Percentiles rank a stretch among this genome's conserved stretches.
Conservation (phyloP, 2,113 vertebrate species). For the Noctilio leporinus region DNA sequence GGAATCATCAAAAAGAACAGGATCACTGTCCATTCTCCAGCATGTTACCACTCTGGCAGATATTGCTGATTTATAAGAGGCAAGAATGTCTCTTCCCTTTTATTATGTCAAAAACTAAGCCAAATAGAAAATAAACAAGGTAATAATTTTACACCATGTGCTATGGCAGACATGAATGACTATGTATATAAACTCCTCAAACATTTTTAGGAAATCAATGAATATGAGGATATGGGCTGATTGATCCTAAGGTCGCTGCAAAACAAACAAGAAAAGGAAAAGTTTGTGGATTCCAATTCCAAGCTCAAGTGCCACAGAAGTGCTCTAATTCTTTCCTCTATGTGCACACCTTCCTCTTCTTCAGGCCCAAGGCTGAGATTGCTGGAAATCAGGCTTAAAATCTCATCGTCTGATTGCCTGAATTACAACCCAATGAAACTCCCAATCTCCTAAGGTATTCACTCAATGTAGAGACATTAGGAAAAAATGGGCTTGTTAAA, state of each 20-base stretch:
- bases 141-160: too few species aligned
- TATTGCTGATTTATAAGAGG: neutral
- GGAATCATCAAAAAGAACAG: neutral
- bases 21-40: neutral
- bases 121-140: neutral
- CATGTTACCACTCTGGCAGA: neutral
- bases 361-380: neutral
- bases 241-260: neutral
- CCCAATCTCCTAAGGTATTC: neutral
- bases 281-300: neutral
- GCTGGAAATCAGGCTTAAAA: neutral
- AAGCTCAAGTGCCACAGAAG: neutral
- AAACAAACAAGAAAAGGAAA: neutral
- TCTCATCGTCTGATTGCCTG: neutral
- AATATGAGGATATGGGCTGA: neutral
- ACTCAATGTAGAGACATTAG: neutral
- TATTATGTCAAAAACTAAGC: neutral
- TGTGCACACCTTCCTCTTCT: neutral
- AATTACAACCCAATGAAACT: neutral
- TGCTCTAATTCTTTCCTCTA: neutral
- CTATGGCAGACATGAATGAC: neutral
- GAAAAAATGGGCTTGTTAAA: neutral
- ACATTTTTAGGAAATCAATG: neutral
- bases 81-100: neutral
- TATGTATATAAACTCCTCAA: neutral